These are phyloP conservation scores for Microchirus variegatus DNA, from an alignment of 2,797 vertebrate species.

Conservation along the genomic window DNA sequence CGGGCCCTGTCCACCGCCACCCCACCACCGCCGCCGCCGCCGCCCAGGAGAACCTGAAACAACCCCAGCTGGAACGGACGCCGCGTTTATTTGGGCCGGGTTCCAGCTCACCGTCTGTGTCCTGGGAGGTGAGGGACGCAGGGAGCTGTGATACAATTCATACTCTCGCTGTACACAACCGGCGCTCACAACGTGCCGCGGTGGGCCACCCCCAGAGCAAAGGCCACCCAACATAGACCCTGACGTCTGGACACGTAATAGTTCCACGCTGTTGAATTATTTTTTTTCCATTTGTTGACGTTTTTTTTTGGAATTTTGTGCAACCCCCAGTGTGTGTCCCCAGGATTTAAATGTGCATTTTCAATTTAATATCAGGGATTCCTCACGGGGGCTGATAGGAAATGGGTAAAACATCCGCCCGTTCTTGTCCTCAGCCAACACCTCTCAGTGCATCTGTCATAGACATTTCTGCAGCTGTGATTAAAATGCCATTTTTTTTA, in stretches of 20 bases:
- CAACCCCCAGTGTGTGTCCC: constrained; percentile 49
- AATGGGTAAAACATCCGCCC: constrained; percentile 77
- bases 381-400: constrained; percentile 51
- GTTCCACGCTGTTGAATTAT: constrained; percentile 42
- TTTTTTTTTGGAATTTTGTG: constrained; percentile 46
- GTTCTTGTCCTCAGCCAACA: constrained; percentile 66
- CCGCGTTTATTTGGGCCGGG: constrained; percentile 67
- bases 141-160: constrained; percentile 59
- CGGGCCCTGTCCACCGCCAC: constrained; percentile 68
- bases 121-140: constrained; percentile 53
- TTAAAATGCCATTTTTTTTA: constrained; percentile 37
- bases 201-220: constrained; percentile 62
- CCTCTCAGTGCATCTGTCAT: constrained; percentile 61
- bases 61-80: constrained; percentile 68
- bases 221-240: constrained; percentile 72
- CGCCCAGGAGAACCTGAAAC: constrained; percentile 65
- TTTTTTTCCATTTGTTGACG: constrained; percentile 64
- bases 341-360: constrained; percentile 59
- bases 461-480: constrained; percentile 62
- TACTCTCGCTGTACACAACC: constrained; percentile 63
- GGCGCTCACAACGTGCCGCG: constrained; percentile 45
- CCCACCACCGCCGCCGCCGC: too few species aligned
- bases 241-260: constrained; percentile 35
- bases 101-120: constrained; percentile 75
- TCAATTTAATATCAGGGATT: constrained; percentile 62